These are phyloP conservation scores for Dryocosmus kuriphilus DNA, from an alignment of 2,888 invertebrate species.

Conservation along the genomic window DNA sequence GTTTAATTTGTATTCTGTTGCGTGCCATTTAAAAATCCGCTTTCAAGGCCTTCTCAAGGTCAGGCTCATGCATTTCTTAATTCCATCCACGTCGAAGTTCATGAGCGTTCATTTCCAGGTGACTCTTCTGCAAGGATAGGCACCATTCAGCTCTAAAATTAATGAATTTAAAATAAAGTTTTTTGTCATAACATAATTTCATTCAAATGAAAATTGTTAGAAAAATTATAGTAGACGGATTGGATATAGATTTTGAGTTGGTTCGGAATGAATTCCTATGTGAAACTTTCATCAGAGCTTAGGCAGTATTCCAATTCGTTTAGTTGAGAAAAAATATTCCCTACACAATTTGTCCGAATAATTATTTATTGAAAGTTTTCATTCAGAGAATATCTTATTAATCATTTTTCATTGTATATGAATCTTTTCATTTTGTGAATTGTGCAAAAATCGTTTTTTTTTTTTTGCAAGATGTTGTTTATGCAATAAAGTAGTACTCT, in stretches of 20 bases:
- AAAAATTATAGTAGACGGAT: too few relatives aligned
- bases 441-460: not conserved
- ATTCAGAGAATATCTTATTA: not conserved
- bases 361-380: too few relatives aligned
- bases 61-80: conserved; percentile 34
- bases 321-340: too few relatives aligned
- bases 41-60: conserved; percentile 38
- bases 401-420: not conserved
- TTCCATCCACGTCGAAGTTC: conserved; percentile 32
- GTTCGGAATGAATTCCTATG: too few relatives aligned
- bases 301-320: too few relatives aligned
- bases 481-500: not conserved
- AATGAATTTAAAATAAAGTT: not conserved
- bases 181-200: not conserved
- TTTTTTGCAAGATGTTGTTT: not conserved
- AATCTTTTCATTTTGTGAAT: not conserved
- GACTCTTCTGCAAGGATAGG: not conserved
- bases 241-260: too few relatives aligned
- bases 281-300: too few relatives aligned
- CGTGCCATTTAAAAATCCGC: conserved; percentile 34
- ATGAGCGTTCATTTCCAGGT: conserved; percentile 18
- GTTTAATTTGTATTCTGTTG: conserved; percentile 21
- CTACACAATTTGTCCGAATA: too few relatives aligned
- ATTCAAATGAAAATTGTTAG: too few relatives aligned
- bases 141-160: not conserved